Base-by-base conservation (phyloP, 2,797 vertebrate species). In the Coreius guichenoti region DNA sequence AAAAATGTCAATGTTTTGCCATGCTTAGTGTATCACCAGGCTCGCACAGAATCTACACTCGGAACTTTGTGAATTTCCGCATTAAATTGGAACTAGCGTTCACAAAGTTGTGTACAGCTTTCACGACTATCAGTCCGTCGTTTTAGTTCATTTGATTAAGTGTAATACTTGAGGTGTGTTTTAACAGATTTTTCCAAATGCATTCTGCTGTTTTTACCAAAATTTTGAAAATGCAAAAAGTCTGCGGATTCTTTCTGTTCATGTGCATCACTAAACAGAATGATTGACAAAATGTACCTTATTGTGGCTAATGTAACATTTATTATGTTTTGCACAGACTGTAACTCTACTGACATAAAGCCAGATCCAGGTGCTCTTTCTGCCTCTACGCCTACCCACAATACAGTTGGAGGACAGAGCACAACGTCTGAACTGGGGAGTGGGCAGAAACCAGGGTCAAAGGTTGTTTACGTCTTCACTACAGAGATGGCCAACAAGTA, bases 401-500 rank as follows among this genome's bases (percentile, higher is more conserved):
- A 95, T 93, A 89, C 94, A 86, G 87, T 95, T 86, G 97, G 97
- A 92, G 96, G 96, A 83, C 95, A 95, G 87, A 96, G 96, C 90
- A 92, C 97, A 83, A 92, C 94, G 88, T 93, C 97, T 81, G 98
- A 99, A 90, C 94, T 97, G 82, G 90, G 95, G 75, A 94, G 96
- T 58, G 95, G 95, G 84, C 97, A 97, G 93, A 99, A 99, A 95
- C 95, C 96, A 82, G 96, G 96, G 90, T 95, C 97, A 91, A 99
- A 98, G 96, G 96, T 99, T 82, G 97, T 99, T 90, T 99, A 99
- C 69, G 98, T 99, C 93, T 99, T 99, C 94, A 99, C 98, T 92
- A 99, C 98, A 88, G 97, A 99, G 92, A 98, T 99, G 97, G 98
- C 98, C 90, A 99, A 99, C 95, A 99, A 99, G 98, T 99, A 96